A percentile compares a stretch with the other conserved stretches of the same genome.
phyloP scores from a whole-genome alignment of 2,113 vertebrate species.

The Cottus gobio region DNA sequence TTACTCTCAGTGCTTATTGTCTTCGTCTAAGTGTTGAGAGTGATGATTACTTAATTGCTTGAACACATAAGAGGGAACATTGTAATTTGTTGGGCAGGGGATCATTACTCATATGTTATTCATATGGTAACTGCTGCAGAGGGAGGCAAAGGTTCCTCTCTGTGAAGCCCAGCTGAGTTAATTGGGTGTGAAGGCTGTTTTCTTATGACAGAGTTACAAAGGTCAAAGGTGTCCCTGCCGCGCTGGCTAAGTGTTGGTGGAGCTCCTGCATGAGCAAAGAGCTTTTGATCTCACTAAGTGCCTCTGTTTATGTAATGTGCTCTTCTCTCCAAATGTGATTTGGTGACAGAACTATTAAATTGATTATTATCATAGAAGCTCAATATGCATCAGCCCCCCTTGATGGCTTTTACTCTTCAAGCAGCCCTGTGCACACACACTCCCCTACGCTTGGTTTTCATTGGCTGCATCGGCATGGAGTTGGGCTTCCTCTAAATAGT shows the following conservation, averaged over 20 bases:
- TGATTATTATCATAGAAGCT: conserved; percentile 32
- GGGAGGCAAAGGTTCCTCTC: conserved; percentile 19
- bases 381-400: conserved; percentile 15
- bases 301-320: conserved; percentile 40
- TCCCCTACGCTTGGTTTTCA: no score
- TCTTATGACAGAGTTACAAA: conserved; percentile 29
- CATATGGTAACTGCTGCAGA: conserved; percentile 8
- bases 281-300: conserved; percentile 56
- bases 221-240: conserved; percentile 32
- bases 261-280: conserved; percentile 42
- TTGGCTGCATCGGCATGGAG: no score
- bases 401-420: conserved; percentile 10
- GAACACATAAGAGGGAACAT: conserved; percentile 13
- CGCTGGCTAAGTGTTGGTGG: neutral
- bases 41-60: conserved; percentile 14
- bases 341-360: conserved; percentile 50
- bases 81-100: neutral
- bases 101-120: conserved; percentile 29
- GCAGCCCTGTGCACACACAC: neutral
- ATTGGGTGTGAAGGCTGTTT: conserved; percentile 35
- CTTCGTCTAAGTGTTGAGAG: conserved; percentile 18
- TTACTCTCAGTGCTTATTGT: neutral
- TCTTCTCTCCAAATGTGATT: conserved; percentile 47
- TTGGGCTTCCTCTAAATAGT: neutral
- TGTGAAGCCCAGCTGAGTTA: conserved; percentile 23